phyloP scores from a whole-genome alignment of 2,888 invertebrate species.

The Operophtera brumata region DNA sequence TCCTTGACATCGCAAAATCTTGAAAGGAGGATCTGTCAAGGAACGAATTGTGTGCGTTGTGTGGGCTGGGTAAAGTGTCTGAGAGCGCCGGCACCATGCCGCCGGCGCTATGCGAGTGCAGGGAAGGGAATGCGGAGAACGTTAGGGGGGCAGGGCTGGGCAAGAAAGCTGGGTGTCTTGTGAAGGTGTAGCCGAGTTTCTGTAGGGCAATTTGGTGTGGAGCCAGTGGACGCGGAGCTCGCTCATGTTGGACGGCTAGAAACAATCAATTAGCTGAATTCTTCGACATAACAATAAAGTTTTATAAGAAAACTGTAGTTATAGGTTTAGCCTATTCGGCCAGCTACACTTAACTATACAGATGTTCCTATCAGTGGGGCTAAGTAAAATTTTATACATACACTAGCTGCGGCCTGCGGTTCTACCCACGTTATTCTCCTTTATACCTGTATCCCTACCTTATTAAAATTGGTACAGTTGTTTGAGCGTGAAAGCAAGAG shows the following conservation, averaged over 20 bases:
- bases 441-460: no score
- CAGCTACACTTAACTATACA: no score
- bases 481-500: no score
- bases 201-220: constrained; percentile 69
- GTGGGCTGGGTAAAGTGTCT: constrained; percentile 40
- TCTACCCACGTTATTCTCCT: no score
- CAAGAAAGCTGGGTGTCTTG: constrained; percentile 52
- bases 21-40: constrained; percentile 56
- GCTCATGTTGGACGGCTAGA: constrained; percentile 94
- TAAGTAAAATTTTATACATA: no score
- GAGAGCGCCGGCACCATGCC: constrained; percentile 47
- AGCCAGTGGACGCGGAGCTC: constrained; percentile 84
- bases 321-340: no score
- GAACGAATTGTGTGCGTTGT: constrained; percentile 49
- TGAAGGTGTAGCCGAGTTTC: constrained; percentile 71
- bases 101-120: constrained; percentile 45
- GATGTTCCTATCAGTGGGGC: no score
- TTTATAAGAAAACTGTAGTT: no score
- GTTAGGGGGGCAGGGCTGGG: constrained; percentile 48
- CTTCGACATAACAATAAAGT: no score
- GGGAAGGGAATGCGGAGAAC: constrained; percentile 53
- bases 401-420: no score
- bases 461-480: no score
- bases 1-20: constrained; percentile 49
- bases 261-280: constrained; percentile 1